Evolutionary conservation across 1,140 invertebrate species (phyloP), one percentile per base, ranked within the genome.

Genomic region (Diorhabda elongata): DNA sequence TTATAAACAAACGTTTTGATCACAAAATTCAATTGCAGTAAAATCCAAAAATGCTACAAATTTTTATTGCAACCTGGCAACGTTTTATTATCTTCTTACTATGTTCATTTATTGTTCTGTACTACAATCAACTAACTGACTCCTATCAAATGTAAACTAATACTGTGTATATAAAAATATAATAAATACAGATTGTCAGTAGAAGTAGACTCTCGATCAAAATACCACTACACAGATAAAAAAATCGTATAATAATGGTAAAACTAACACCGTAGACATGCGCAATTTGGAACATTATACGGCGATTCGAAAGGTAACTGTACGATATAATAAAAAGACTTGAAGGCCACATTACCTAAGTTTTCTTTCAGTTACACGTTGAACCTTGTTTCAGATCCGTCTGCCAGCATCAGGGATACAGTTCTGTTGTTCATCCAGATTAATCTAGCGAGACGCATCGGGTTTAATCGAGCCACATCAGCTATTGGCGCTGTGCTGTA

Each of bases 361-460:
- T 67, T 64, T 62, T 58, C 65, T 67, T 44, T 41, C 42, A 47
- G 58, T 78, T 91, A 96, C 67, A 95, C 91, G 79, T 94, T 95
- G 81, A 94, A 96, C 58, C 93, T 85, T 44, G 93, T 95, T 82
- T 97, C 94, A 0, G 92, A 93, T 9, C 94, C 94, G 80, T 97
- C 94, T 5, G 94, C 92, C 69, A 98, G 84, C 90, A 97, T 95
- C 4, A 97, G 82, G 0, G 93, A 94, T 4, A 97, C 93, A n/a
- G 92, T 91, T 61, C 94, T 89, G 77, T 93, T 91, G 71, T 92
- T 94, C 44, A 95, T 94, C 96, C 96, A 98, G 3, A 96, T 91
- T 6, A 98, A 84, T 61, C 92, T 87, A 26, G 95, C 94, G 74
- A 95, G 84, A n/a, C 91, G 85, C 82, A 94, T 91, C 3, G 93